phyloP scores from a whole-genome alignment of 2,113 vertebrate genomes.

The Tachuris rubrigastra region DNA sequence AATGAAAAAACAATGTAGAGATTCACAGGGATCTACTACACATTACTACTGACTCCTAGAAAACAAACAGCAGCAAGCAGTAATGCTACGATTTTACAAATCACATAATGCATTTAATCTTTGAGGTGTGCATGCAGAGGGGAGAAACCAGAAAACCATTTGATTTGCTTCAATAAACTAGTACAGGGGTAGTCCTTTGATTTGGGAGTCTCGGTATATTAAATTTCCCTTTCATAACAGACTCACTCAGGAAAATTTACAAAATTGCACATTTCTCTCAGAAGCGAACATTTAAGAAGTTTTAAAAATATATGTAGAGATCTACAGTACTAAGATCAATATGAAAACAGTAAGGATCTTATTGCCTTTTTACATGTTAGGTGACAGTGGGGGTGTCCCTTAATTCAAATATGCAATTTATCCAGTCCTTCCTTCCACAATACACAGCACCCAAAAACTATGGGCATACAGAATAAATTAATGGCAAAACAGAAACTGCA shows the following conservation, averaged over 20 bases:
- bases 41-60: background rate
- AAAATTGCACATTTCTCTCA: background rate
- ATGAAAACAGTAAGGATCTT: background rate
- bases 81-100: background rate
- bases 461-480: background rate
- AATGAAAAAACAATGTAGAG: background rate
- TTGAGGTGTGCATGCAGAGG: background rate
- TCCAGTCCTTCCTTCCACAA: background rate
- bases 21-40: background rate
- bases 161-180: background rate
- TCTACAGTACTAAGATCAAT: background rate
- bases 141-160: background rate
- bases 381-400: background rate
- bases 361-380: background rate
- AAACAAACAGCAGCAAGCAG: slow-evolving; percentile 14
- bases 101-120: background rate
- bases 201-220: background rate
- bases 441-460: background rate
- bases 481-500: background rate
- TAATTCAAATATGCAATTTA: background rate
- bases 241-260: background rate
- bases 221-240: background rate
- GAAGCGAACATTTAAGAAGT: background rate
- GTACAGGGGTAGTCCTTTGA: background rate
- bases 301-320: background rate